These are phyloP conservation scores for Seriola aureovittata DNA, from an alignment of 2,113 vertebrate species.

Conservation along the genomic window DNA sequence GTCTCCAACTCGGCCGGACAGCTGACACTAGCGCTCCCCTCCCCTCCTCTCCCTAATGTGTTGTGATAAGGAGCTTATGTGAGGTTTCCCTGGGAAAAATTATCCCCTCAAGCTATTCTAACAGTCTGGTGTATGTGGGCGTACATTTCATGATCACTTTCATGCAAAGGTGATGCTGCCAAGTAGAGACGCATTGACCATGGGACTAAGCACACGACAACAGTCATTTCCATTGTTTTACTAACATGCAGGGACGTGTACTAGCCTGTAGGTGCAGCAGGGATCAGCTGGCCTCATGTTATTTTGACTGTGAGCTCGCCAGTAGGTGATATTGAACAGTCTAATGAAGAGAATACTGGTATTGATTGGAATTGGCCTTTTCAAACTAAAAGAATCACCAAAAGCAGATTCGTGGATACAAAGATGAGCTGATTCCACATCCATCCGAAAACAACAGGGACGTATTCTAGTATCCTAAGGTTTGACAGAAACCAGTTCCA, in stretches of 20 bases:
- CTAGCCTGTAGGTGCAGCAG: slow-evolving; percentile 32
- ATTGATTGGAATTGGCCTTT: slow-evolving; percentile 51
- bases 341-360: slow-evolving; percentile 43
- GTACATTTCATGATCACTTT: slow-evolving; percentile 51
- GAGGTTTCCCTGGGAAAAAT: slow-evolving; percentile 86
- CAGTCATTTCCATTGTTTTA: slow-evolving; percentile 47
- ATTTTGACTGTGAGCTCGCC: slow-evolving; percentile 42
- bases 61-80: slow-evolving; percentile 95
- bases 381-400: slow-evolving; percentile 5
- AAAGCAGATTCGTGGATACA: slow-evolving; percentile 57
- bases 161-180: slow-evolving; percentile 52
- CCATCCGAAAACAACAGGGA: slow-evolving; percentile 46
- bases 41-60: slow-evolving; percentile 88
- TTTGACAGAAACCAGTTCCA: slow-evolving; percentile 60
- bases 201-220: slow-evolving; percentile 17
- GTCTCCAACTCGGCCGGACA: slow-evolving; percentile 84
- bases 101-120: slow-evolving; percentile 87
- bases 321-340: slow-evolving; percentile 33
- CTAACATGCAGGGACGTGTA: slow-evolving; percentile 42
- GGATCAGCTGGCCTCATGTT: slow-evolving; percentile 34
- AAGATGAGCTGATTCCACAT: slow-evolving; percentile 20
- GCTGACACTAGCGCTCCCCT: slow-evolving; percentile 89
- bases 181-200: slow-evolving; percentile 48
- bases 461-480: slow-evolving; percentile 25
- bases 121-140: slow-evolving; percentile 83